Evolutionary conservation across 2,888 invertebrate genomes (phyloP).

Genomic region (Cephus rjabovi): DNA sequence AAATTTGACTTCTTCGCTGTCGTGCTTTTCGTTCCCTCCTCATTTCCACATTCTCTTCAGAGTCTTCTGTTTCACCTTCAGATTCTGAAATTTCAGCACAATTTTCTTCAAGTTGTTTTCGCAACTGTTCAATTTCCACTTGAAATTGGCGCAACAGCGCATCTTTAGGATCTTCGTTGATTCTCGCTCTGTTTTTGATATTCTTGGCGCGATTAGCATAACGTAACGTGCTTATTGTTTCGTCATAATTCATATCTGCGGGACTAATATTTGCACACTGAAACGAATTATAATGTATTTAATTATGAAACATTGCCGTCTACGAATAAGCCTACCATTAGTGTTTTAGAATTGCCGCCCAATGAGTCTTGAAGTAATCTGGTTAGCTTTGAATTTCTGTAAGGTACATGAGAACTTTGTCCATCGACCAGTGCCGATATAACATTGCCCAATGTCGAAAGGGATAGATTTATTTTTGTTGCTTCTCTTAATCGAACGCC

Average conservation of each 20-base stretch:
- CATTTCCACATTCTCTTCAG: constrained; percentile 48
- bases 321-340: constrained; percentile 76
- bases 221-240: constrained; percentile 94
- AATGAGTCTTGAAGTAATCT: constrained; percentile 94
- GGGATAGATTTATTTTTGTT: constrained; percentile 96
- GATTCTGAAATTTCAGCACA: constrained; percentile 58
- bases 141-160: constrained; percentile 96
- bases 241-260: constrained; percentile 95
- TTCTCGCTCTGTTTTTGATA: constrained; percentile 94
- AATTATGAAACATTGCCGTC: neutral
- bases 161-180: constrained; percentile 98
- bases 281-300: constrained; percentile 20
- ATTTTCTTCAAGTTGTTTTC: constrained; percentile 85
- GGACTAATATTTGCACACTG: constrained; percentile 98
- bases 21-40: constrained; percentile 59
- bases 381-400: constrained; percentile 97
- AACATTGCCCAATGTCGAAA: constrained; percentile 97
- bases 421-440: constrained; percentile 98
- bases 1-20: constrained; percentile 62
- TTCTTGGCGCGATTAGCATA: constrained; percentile 98
- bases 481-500: constrained; percentile 95
- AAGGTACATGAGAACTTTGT: constrained; percentile 97
- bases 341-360: constrained; percentile 95
- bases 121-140: constrained; percentile 93
- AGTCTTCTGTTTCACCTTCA: constrained; percentile 57